Percentiles rank a stretch among this genome's conserved stretches.
Evolutionary conservation across 2,113 vertebrate species (phyloP).

Genomic region (Dolichallabes microphthalmus): DNA sequence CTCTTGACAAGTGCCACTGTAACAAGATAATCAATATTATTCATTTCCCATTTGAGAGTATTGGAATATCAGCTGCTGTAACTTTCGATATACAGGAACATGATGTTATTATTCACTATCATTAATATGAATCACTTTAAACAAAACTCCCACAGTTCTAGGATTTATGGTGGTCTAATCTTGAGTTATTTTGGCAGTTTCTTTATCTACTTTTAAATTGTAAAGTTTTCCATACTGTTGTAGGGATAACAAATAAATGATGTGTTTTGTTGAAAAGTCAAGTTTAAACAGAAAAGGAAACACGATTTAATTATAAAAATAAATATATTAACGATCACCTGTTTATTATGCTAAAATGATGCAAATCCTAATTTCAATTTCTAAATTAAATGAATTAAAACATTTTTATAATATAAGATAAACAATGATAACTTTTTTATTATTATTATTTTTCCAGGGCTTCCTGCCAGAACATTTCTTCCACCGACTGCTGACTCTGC

Average conservation of each 20-base stretch:
- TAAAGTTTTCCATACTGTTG: neutral
- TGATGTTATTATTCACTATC: neutral
- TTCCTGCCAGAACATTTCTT: conserved; percentile 79
- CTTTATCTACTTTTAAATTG: neutral
- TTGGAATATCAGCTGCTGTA: no score
- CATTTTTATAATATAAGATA: no score
- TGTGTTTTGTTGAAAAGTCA: neutral
- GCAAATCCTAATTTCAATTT: neutral
- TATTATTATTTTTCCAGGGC: conserved; percentile 66
- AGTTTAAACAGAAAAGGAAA: neutral
- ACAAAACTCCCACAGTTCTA: neutral
- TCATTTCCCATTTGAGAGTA: no score
- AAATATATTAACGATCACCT: neutral
- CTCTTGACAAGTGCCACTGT: no score
- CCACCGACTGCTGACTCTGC: conserved; percentile 78
- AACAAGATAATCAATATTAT: no score
- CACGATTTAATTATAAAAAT: neutral
- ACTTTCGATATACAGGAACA: no score
- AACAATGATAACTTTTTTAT: no score
- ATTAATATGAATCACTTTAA: neutral
- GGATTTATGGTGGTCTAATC: neutral
- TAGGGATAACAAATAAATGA: neutral
- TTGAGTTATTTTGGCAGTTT: neutral
- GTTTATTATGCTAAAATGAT: neutral
- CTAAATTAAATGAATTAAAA: neutral